Conservation (phyloP, 1,140 invertebrate genomes). For the Heliothis virescens region DNA sequence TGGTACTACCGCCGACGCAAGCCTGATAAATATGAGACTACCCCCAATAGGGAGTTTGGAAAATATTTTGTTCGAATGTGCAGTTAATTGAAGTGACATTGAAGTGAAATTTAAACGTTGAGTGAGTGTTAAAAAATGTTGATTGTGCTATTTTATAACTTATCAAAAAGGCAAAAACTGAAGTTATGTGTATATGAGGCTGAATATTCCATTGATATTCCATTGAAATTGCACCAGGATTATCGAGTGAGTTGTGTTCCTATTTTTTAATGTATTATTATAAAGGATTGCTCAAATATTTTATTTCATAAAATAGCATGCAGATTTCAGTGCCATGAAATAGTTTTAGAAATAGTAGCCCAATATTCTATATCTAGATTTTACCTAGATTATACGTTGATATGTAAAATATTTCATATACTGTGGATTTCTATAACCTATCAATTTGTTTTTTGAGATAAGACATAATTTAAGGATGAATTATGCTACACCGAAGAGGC, state of each 20-base stretch:
- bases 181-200: not conserved
- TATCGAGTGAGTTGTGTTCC: not conserved
- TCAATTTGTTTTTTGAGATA: too few species aligned
- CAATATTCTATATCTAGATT: too few species aligned
- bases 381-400: too few species aligned
- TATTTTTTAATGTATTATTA: not conserved
- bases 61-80: not conserved
- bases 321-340: not conserved
- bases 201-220: not conserved
- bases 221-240: not conserved
- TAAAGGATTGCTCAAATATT: not conserved
- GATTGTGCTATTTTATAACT: too few species aligned
- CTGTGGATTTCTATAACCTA: too few species aligned
- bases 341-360: not conserved
- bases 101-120: too few species aligned
- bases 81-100: not conserved
- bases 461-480: too few species aligned
- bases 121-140: too few species aligned
- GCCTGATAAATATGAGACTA: constrained; percentile 51
- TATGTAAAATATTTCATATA: too few species aligned
- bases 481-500: too few species aligned
- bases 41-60: not conserved
- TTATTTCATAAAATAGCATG: constrained; percentile 1
- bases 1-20: constrained; percentile 70
- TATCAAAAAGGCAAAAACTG: too few species aligned